phyloP scores from a whole-genome alignment of 1,140 invertebrate species.

The Nebria ingens region DNA sequence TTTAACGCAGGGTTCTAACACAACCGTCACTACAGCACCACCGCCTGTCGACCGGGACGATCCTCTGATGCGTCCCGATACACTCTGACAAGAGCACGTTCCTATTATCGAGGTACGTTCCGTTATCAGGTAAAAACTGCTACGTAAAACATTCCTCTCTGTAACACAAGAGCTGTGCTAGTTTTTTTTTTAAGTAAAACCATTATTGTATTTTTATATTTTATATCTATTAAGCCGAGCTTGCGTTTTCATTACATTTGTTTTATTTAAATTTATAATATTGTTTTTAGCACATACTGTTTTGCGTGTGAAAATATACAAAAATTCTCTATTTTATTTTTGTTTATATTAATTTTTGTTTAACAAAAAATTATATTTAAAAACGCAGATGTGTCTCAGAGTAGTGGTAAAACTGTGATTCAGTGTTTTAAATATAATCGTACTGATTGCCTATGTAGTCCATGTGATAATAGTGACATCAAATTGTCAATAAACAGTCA shows the following conservation, averaged over 20 bases:
- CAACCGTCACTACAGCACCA: slow-evolving; percentile 58
- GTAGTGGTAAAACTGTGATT: slow-evolving; percentile 4
- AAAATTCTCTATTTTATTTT: not conserved
- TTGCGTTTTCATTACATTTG: not conserved
- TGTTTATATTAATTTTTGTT: not conserved
- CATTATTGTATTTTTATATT: not conserved
- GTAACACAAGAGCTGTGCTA: not conserved
- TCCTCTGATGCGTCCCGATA: slow-evolving; percentile 19
- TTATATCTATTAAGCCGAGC: not conserved
- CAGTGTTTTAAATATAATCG: not conserved
- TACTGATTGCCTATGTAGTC: not conserved
- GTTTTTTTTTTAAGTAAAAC: not conserved
- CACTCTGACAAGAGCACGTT: slow-evolving; percentile 16
- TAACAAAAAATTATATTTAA: not conserved
- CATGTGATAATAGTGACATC: not conserved
- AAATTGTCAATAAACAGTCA: not conserved
- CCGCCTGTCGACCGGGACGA: slow-evolving; percentile 67
- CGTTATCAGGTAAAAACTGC: not conserved
- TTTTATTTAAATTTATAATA: too few species aligned
- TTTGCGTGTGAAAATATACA: too few species aligned
- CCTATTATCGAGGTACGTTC: not conserved
- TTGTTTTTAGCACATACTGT: not conserved
- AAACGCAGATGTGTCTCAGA: not conserved
- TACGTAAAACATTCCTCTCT: not conserved
- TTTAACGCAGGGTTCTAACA: slow-evolving; percentile 64